Evolutionary conservation across 2,888 invertebrate species (phyloP).

Genomic region (Dynastes tityus): DNA sequence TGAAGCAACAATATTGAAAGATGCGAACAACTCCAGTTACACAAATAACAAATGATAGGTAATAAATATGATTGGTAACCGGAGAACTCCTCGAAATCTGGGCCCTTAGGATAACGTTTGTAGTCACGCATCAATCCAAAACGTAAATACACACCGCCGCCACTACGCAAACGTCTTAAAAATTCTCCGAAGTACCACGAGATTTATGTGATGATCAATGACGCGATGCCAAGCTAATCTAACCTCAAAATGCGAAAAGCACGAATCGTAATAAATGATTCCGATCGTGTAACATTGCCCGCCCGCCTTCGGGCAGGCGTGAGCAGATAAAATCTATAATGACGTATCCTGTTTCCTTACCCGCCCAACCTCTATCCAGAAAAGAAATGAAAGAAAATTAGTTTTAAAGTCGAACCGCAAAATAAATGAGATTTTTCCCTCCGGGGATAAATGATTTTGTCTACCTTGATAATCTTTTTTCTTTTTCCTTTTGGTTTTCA

Average conservation of each 20-base stretch:
- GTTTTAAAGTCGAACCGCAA: slow-evolving; percentile 50
- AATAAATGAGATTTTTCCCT: slow-evolving; percentile 49
- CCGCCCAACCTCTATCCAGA: slow-evolving; percentile 19
- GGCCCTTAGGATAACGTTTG: no score
- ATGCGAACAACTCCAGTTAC: no score
- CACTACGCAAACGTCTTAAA: no score
- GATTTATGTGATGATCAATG: no score
- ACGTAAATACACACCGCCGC: no score
- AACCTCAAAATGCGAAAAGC: not conserved
- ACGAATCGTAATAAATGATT: slow-evolving; percentile 42
- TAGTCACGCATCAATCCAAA: no score
- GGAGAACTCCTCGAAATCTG: no score
- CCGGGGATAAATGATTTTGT: slow-evolving; percentile 49
- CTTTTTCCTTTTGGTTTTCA: slow-evolving; percentile 39
- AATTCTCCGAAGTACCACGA: no score
- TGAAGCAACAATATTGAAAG: no score
- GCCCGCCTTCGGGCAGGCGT: not conserved
- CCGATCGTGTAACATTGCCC: slow-evolving; percentile 38
- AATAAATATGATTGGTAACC: no score
- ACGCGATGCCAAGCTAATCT: no score
- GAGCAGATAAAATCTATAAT: slow-evolving; percentile 42
- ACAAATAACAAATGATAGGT: no score
- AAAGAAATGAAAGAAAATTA: slow-evolving; percentile 49
- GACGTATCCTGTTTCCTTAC: slow-evolving; percentile 40
- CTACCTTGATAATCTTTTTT: slow-evolving; percentile 49